A percentile compares a stretch with the other conserved stretches of the same genome.
Evolutionary conservation across 2,113 vertebrate genomes (phyloP).

Genomic region (Malurus cyaneus): DNA sequence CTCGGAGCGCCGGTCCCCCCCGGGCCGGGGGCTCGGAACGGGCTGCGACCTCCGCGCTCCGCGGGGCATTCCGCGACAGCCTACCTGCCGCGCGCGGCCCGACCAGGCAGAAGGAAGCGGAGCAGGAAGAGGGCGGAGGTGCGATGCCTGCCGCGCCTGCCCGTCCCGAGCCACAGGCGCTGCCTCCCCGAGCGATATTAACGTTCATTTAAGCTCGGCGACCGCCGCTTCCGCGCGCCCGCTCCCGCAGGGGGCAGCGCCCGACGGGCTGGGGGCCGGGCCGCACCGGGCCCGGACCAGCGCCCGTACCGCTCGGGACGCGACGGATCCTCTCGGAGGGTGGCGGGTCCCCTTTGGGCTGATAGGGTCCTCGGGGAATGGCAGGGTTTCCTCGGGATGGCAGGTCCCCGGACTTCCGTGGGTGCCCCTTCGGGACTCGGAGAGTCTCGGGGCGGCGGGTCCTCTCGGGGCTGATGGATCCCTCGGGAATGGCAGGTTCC

Average conservation of each 20-base stretch:
- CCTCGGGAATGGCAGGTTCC: not conserved
- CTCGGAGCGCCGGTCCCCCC: not conserved
- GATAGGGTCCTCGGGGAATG: too few species aligned
- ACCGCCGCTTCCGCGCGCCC: slow-evolving; percentile 30
- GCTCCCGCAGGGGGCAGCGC: too few species aligned
- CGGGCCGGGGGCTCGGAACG: not conserved
- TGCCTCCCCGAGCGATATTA: not conserved
- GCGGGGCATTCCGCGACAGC: too few species aligned
- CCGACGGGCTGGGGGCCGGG: not conserved
- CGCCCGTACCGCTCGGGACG: too few species aligned
- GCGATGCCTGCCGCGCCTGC: not conserved
- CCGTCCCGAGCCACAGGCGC: slow-evolving; percentile 16
- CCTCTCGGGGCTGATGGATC: not conserved
- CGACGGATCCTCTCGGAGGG: not conserved
- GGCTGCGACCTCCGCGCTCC: not conserved
- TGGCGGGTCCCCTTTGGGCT: too few species aligned
- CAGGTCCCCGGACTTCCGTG: too few species aligned
- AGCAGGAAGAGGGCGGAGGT: not conserved
- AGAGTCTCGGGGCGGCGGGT: too few species aligned
- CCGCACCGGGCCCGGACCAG: too few species aligned
- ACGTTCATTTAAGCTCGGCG: slow-evolving; percentile 59
- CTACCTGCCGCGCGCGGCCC: slow-evolving; percentile 4
- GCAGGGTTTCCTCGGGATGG: too few species aligned
- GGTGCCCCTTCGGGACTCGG: too few species aligned
- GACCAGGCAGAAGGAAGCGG: not conserved